Evolutionary conservation across 2,797 vertebrate species (phyloP).

Genomic region (Poecile montanus): DNA sequence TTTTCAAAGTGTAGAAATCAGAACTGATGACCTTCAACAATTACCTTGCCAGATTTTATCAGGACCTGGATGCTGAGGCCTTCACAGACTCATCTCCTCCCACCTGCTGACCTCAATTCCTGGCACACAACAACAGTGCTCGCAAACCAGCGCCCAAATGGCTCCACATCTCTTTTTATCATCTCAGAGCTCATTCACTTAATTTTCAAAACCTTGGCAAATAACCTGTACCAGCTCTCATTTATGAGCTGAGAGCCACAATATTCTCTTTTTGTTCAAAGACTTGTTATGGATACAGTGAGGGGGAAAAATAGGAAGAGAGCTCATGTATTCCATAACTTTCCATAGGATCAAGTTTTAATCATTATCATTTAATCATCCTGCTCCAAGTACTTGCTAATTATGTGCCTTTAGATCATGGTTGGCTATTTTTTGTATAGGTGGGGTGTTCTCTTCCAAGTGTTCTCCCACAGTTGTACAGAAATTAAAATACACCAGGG

Average conservation of each 20-base stretch:
- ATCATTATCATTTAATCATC: neutral
- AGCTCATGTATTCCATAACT: neutral
- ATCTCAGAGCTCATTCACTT: neutral
- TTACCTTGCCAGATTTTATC: neutral
- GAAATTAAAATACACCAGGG: neutral
- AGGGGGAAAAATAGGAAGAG: fast-evolving
- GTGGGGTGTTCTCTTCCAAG: neutral
- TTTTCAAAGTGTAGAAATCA: no score
- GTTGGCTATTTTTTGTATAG: neutral
- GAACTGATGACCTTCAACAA: neutral
- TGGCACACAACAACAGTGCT: neutral
- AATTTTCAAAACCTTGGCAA: neutral
- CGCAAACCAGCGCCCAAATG: neutral
- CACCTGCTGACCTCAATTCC: neutral
- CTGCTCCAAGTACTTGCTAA: neutral
- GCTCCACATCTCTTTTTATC: neutral
- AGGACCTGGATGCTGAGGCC: neutral
- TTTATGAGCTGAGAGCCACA: neutral
- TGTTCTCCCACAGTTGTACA: neutral
- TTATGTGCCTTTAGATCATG: neutral
- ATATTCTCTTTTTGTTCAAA: fast-evolving
- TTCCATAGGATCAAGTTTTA: neutral
- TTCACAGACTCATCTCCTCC: neutral
- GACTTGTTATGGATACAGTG: neutral
- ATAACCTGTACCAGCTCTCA: neutral